Base-by-base conservation (phyloP, 2,888 invertebrate species). In the Leucozona laternaria region DNA sequence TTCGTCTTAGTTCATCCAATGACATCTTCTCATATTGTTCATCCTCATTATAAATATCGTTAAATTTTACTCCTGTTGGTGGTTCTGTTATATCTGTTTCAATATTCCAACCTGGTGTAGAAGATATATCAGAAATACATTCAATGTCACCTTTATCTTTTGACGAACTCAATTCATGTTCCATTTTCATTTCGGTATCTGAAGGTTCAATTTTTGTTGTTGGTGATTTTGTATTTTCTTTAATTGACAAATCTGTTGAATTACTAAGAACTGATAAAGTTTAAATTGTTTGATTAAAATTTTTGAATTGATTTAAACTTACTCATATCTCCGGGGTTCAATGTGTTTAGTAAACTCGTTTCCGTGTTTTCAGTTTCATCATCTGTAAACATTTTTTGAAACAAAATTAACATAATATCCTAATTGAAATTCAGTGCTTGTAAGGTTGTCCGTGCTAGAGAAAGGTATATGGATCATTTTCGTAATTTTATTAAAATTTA, bases 1-100 rank as follows among this genome's bases (percentile, higher is more conserved):
- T 22, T 15, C 34, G 55, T 37, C 66, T 28, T 0, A 79, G 50
- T 37, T 73, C 28, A 4, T 66, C 31, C 13, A 73, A 17, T 53
- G 73, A 37, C 66, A 73, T 66, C 0, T 5, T 73, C 7, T 48
- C 48, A 50, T 40, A 22, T 8, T 40, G 20, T 20, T 62, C 6
- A 7, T 34, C 31, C 1, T 43, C 64, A 4, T 53, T 22, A 31
- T 17, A 6, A 2, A 43, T 11, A 43, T 6, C 7, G 11, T 22
- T 60, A 20, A 60, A 28, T 48, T 58, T 22, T 8, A 17, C 4
- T 62, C 64, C 62, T 15, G 40, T 25, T 25, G 43, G 15, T 31
- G 31, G 15, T 48, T 48, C 15, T 7, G 17, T 34, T 34, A 10
- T 4, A 17, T 34, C 31, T 15, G 17, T 31, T 17, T 66, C 20